Base-by-base conservation (phyloP, 2,888 invertebrate genomes). In the Nemotelus nigrinus region DNA sequence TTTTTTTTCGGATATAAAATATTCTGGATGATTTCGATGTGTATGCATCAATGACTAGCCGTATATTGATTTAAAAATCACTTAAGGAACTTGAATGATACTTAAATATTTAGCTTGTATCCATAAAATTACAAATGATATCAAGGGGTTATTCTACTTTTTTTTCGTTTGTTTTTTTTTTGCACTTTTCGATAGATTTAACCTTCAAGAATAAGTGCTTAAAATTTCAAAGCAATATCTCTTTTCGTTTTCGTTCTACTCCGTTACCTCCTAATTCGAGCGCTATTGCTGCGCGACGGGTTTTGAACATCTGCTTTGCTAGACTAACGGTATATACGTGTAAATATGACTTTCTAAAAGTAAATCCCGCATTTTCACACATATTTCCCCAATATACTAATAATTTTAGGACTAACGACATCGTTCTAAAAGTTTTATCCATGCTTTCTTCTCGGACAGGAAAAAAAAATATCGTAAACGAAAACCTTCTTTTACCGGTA, bases 311-410 rank as follows among this genome's bases (percentile, higher is more conserved):
- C 10, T 53, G 53, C 53, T 53, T 53, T 1, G 53, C 53, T 53
- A 8, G 53, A 53, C 53, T 53, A 53, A 53, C 53, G 53, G 53
- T 53, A 53, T 53, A 53, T 53, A 53, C 10, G 53, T 53, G 6
- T 53, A 53, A 53, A 53, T 53, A 53, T 53, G 53, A 53, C 53
- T 53, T 53, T 53, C 53, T 7, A 53, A 53, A 53, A 53, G 25
- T 25, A 53, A 53, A 53, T 53, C 53, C 10, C 53, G 6, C 53
- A 1, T 53, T 53, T 53, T 53, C 7, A 53, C 53, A 25, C 25
- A 53, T 53, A 53, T 53, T 53, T 53, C 10, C 10, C 10, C 53
- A 53, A 10, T 53, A 53, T 10, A 53, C 53, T 53, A 53, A 53
- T 10, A 53, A 53, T 53, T 53, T 53, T 53, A 53, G 53, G 53